Evolutionary conservation across 2,797 vertebrate genomes (phyloP), one percentile per base, ranked within the genome.

Genomic region (Enteromius trimaculatus): DNA sequence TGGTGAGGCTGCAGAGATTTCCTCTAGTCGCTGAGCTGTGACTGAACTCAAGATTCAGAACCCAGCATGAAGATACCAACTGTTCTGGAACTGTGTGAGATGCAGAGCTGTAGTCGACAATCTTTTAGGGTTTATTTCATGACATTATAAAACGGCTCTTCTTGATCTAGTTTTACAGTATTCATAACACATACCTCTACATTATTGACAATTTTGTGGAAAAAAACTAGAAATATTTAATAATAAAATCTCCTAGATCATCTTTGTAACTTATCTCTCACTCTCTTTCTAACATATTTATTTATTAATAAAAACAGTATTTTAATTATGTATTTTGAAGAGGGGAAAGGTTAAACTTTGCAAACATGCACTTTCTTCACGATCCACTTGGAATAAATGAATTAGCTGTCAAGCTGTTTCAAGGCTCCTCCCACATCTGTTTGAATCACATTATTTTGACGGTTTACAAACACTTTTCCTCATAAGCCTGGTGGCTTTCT

Each of bases 11-110:
- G 58, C 44, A 68, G 75, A 84, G 42, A 79, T 86, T 82, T 71
- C 74, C 66, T 84, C 78, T 80, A 70, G 79, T 85, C 84, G 74
- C 77, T 80, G 76, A 84, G 76, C 79, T 84, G 82, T 86, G 70
- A 87, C 68, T 72, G 37, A 60, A 78, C 60, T 79, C 79, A 58
- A 72, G 55, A 29, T 74, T 83, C 60, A 74, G 42, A 85, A 77
- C 62, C 58, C 44, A 81, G 60, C 69, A 26, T 81, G 80, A 72
- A 79, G 70, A 79, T 83, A 83, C 83, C 85, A 85, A 69, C 85
- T 85, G 87, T 66, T 68, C 69, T 37, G 42, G 72, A 77, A 85
- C 62, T 71, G 72, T 81, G 37, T 77, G 53, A 79, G 71, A 53
- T 49, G 31, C 39, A 62, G 80, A 81, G 26, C 79, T 80, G 39